Conservation (phyloP, 2,888 invertebrate species). For the Thelaira solivaga region DNA sequence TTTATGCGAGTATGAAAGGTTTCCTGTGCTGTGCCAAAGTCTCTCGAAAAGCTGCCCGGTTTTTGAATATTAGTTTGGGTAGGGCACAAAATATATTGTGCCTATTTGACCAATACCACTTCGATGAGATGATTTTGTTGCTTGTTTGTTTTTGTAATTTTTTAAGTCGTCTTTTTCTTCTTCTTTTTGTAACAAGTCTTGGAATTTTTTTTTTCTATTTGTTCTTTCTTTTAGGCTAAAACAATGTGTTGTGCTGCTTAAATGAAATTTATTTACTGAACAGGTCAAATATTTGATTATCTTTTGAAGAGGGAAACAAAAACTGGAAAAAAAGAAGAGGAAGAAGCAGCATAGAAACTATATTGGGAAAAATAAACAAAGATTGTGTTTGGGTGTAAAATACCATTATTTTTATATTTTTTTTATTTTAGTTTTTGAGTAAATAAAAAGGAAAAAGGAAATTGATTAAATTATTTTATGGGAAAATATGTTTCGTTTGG, state of each 20-base stretch:
- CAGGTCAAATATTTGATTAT: constrained; percentile 75
- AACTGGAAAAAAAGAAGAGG: not conserved
- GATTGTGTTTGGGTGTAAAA: constrained; percentile 46
- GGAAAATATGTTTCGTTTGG: constrained; percentile 39
- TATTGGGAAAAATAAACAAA: constrained; percentile 40
- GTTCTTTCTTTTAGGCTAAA: constrained; percentile 41
- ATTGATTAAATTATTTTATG: constrained; percentile 53
- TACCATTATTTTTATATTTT: constrained; percentile 36
- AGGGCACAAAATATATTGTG: not conserved
- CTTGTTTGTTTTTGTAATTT: constrained; percentile 32
- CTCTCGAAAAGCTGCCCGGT: no score
- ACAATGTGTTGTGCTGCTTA: constrained; percentile 50
- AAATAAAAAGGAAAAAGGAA: constrained; percentile 25
- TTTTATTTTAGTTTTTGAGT: no score
- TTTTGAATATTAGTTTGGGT: not conserved
- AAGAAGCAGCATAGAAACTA: no score
- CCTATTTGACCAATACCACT: not conserved
- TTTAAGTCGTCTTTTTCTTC: no score
- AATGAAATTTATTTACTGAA: constrained; percentile 72
- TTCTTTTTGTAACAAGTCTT: constrained; percentile 51
- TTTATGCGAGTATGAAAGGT: no score
- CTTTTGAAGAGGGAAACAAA: constrained; percentile 41
- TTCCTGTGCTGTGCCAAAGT: no score
- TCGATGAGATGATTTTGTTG: constrained; percentile 10
- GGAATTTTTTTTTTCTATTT: constrained; percentile 49